These are phyloP conservation scores for Wasmannia auropunctata DNA, from an alignment of 1,140 invertebrate genomes.

Conservation along the genomic window DNA sequence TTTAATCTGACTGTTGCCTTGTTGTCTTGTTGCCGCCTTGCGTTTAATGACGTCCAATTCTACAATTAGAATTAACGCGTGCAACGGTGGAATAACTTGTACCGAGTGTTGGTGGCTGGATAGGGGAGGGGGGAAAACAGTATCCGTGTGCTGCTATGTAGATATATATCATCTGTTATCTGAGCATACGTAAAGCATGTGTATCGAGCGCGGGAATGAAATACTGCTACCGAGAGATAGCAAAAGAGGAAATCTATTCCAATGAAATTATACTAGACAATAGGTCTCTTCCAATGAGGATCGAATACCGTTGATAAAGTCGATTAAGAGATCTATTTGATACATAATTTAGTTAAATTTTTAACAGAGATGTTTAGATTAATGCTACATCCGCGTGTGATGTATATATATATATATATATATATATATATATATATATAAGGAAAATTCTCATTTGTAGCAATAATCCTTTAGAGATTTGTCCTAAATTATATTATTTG, in stretches of 20 bases:
- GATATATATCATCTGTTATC: slow-evolving; percentile 56
- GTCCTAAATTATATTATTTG: too few species aligned
- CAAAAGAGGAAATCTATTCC: slow-evolving; percentile 54
- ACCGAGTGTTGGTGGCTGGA: slow-evolving; percentile 6
- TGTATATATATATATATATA: not conserved
- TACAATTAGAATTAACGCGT: slow-evolving; percentile 35
- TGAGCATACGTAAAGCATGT: slow-evolving; percentile 49
- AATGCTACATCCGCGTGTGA: not conserved
- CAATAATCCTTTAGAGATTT: too few species aligned
- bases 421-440: not conserved
- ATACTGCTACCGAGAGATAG: slow-evolving; percentile 35
- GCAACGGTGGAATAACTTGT: slow-evolving; percentile 10
- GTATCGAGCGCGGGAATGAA: slow-evolving; percentile 52
- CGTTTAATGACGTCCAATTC: slow-evolving; percentile 13
- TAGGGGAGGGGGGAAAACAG: not conserved
- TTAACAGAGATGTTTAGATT: not conserved
- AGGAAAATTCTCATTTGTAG: not conserved
- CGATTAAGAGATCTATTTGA: not conserved
- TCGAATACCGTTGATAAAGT: slow-evolving; percentile 12
- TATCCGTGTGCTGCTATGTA: not conserved
- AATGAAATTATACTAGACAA: slow-evolving; percentile 54
- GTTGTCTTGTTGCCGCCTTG: not conserved
- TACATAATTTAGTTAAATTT: slow-evolving; percentile 1
- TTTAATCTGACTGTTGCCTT: not conserved
- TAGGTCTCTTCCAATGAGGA: slow-evolving; percentile 29